phyloP scores from a whole-genome alignment of 2,888 invertebrate genomes.

The Diogma glabrata region DNA sequence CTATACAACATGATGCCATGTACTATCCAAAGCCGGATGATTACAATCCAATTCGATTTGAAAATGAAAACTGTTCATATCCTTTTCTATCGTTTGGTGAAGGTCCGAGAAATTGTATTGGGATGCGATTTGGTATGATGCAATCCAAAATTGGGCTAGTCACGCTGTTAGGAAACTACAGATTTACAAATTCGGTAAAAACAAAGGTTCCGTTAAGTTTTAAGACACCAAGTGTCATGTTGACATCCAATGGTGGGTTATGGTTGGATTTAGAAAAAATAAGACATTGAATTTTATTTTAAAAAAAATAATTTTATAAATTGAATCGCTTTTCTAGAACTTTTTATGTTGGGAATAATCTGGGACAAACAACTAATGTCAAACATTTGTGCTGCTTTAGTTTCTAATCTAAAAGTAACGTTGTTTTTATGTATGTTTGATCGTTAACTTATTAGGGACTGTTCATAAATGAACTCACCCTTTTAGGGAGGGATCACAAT shows the following conservation, averaged over 20 bases:
- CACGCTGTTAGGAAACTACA: slow-evolving; percentile 25
- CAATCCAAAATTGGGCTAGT: slow-evolving; percentile 27
- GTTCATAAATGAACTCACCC: too few species aligned
- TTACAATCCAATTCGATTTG: slow-evolving; percentile 30
- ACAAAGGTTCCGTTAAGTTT: slow-evolving; percentile 18
- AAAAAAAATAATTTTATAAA: too few species aligned
- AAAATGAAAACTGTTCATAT: slow-evolving; percentile 26
- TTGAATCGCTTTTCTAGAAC: too few species aligned
- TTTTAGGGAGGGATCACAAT: too few species aligned
- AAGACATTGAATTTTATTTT: too few species aligned
- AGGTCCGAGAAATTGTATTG: slow-evolving; percentile 32
- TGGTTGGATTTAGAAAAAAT: slow-evolving; percentile 16
- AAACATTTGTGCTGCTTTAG: too few species aligned
- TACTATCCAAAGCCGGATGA: slow-evolving; percentile 24
- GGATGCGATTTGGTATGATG: slow-evolving; percentile 31
- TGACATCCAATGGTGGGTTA: slow-evolving; percentile 13
- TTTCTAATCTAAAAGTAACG: too few species aligned
- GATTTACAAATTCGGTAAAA: slow-evolving; percentile 22
- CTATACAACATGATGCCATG: slow-evolving; percentile 26
- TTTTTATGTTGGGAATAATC: too few species aligned
- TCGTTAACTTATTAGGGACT: too few species aligned
- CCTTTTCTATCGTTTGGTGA: slow-evolving; percentile 29
- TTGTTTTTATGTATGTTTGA: too few species aligned
- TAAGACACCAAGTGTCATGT: slow-evolving; percentile 4
- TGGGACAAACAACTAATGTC: too few species aligned